A percentile compares a stretch with the other conserved stretches of the same genome.
phyloP scores from a whole-genome alignment of 2,113 vertebrate species.

The Aleadryas rufinucha region DNA sequence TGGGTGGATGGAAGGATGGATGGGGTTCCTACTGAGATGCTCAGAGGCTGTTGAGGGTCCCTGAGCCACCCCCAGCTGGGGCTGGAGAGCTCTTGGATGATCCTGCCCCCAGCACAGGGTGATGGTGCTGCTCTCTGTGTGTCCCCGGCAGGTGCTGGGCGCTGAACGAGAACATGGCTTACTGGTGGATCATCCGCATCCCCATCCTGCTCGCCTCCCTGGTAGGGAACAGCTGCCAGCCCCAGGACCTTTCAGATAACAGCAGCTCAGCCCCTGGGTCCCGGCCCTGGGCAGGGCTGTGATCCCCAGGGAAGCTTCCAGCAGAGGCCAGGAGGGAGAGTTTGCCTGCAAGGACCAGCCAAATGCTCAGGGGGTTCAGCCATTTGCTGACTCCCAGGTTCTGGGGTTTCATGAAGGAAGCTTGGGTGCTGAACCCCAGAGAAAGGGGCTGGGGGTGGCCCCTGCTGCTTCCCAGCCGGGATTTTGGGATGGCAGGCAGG shows the following conservation, averaged over 20 bases:
- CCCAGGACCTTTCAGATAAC: accelerated
- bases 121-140: neutral
- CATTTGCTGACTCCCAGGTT: neutral
- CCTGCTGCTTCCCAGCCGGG: neutral
- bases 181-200: slow-evolving; percentile 87
- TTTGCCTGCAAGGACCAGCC: neutral
- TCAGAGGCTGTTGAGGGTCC: neutral
- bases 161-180: slow-evolving; percentile 82
- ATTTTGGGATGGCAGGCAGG: neutral
- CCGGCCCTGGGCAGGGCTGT: accelerated
- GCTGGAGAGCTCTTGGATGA: neutral
- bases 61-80: neutral
- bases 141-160: slow-evolving; percentile 78
- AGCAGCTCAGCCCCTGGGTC: neutral
- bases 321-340: neutral
- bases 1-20: neutral
- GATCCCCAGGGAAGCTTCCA: neutral
- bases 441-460: neutral
- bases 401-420: accelerated
- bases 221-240: slow-evolving; percentile 41
- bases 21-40: accelerated
- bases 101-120: neutral
- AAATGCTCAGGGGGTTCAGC: neutral
- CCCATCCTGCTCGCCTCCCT: slow-evolving; percentile 81
- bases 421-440: neutral